These are phyloP conservation scores for Anguilla japonica DNA, from an alignment of 2,113 vertebrate species.

Conservation along the genomic window DNA sequence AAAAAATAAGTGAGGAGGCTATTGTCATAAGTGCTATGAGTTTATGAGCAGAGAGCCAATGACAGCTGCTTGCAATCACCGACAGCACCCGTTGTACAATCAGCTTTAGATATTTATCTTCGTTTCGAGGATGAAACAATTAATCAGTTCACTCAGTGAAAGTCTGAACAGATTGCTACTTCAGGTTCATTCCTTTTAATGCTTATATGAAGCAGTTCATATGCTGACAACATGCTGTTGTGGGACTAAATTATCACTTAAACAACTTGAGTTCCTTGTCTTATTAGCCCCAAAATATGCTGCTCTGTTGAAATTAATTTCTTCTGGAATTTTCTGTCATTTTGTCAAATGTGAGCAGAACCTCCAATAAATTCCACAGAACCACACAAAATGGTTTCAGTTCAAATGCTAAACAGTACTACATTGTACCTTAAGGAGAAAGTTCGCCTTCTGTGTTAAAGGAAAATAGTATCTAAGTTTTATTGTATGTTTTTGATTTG, in stretches of 20 bases:
- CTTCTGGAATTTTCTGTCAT: neutral
- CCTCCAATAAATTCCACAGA: too few species aligned
- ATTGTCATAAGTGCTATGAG: neutral
- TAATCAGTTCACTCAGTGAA: neutral
- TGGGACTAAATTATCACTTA: neutral
- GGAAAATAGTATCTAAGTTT: too few species aligned
- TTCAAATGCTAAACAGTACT: neutral
- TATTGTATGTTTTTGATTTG: too few species aligned
- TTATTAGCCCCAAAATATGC: neutral
- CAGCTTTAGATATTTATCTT: neutral
- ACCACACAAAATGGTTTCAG: neutral
- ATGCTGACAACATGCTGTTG: neutral
- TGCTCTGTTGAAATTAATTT: neutral
- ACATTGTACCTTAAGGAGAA: neutral
- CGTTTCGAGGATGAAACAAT: neutral
- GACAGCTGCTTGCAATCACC: neutral
- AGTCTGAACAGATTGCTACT: neutral
- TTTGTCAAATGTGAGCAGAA: neutral
- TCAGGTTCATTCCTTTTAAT: neutral
- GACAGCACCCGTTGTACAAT: neutral
- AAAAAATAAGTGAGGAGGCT: neutral
- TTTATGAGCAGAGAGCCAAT: neutral
- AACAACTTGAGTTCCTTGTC: neutral
- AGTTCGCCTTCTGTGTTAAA: neutral
- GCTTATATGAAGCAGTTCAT: neutral